phyloP scores from a whole-genome alignment of 2,797 vertebrate species.

The Ciconia nigra region DNA sequence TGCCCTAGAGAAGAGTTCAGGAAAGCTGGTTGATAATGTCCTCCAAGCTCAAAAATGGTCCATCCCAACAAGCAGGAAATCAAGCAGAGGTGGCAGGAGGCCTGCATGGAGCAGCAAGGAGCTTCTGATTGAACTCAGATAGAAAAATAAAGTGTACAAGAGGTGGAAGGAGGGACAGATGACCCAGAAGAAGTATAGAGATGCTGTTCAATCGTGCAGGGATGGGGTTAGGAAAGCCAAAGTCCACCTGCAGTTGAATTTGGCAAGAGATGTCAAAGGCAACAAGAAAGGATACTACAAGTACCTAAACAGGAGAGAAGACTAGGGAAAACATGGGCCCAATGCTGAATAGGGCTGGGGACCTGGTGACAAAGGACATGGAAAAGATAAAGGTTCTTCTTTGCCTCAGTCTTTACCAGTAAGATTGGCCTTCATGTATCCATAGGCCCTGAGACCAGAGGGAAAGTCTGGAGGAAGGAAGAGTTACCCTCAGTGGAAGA shows the following conservation, averaged over 20 bases:
- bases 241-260: neutral
- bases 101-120: neutral
- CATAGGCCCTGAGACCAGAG: neutral
- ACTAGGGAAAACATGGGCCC: neutral
- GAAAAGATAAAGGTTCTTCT: neutral
- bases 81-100: neutral
- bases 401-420: neutral
- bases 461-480: neutral
- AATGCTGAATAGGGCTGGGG: neutral
- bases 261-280: neutral
- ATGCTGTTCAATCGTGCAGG: neutral
- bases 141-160: neutral
- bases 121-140: neutral
- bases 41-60: neutral
- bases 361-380: neutral
- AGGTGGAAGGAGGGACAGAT: neutral
- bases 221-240: neutral
- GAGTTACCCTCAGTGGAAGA: neutral
- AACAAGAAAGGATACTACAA: neutral
- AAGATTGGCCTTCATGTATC: neutral
- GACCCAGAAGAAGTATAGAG: neutral
- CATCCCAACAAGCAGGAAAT: neutral
- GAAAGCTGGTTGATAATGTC: neutral
- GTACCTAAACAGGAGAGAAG: neutral
- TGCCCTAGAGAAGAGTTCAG: rapidly evolving